These are phyloP conservation scores for Halcyon senegalensis DNA, from an alignment of 2,113 vertebrate species.

Conservation along the genomic window DNA sequence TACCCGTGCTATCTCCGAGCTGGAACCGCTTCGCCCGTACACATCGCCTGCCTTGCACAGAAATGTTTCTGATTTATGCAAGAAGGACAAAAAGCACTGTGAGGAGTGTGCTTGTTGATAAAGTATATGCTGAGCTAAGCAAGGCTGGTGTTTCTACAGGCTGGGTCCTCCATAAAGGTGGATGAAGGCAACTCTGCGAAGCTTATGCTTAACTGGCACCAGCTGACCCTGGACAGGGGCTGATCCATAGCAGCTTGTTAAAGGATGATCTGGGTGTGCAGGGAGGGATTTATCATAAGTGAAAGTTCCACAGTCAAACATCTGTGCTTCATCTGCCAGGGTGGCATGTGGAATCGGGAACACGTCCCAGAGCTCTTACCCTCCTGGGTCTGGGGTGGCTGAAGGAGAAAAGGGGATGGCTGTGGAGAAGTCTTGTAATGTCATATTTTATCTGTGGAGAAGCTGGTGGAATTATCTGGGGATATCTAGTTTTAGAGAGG, in stretches of 20 bases:
- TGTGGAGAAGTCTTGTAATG: not conserved
- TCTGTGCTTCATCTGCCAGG: not conserved
- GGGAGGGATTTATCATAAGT: not conserved
- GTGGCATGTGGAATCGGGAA: not conserved
- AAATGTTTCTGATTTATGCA: not conserved
- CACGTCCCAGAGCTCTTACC: accelerated
- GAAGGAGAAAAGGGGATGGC: not conserved
- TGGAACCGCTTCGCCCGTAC: not conserved
- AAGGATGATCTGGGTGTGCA: not conserved
- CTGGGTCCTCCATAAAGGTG: not conserved
- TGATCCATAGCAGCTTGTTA: not conserved
- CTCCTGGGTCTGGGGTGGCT: not conserved
- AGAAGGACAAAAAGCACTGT: not conserved
- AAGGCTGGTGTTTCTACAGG: accelerated
- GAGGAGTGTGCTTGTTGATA: not conserved
- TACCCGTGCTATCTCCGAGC: not conserved
- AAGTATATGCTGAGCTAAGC: not conserved
- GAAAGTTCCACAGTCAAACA: not conserved
- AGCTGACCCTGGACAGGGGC: not conserved
- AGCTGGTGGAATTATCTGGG: not conserved
- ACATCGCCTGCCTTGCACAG: not conserved
- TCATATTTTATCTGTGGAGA: not conserved
- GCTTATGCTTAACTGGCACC: not conserved
- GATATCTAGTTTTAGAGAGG: not conserved
- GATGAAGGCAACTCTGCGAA: not conserved